A percentile compares a stretch with the other conserved stretches of the same genome.
phyloP scores from a whole-genome alignment of 2,113 vertebrate species.

The Xiphias gladius region DNA sequence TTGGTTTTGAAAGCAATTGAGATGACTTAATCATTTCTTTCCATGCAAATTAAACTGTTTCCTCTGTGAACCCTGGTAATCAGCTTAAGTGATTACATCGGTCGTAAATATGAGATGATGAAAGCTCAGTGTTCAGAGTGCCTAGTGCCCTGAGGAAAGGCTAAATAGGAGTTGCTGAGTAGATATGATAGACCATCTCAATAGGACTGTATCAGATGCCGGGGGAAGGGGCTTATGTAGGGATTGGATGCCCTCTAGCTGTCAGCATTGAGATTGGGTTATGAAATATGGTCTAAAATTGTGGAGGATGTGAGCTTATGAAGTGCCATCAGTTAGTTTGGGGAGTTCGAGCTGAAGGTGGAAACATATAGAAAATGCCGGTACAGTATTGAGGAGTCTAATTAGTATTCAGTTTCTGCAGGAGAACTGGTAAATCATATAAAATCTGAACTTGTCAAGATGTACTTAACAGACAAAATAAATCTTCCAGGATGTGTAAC shows the following conservation, averaged over 20 bases:
- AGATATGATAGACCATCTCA: conserved; percentile 66
- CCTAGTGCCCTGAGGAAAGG: conserved; percentile 56
- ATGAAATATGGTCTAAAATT: conserved; percentile 57
- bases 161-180: conserved; percentile 61
- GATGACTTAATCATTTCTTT: conserved; percentile 72
- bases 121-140: conserved; percentile 65
- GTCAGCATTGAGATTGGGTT: conserved; percentile 71
- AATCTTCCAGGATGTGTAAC: neutral
- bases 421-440: conserved; percentile 17
- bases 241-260: conserved; percentile 88
- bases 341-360: conserved; percentile 22
- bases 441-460: conserved; percentile 17
- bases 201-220: conserved; percentile 49
- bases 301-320: conserved; percentile 22
- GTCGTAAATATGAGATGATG: conserved; percentile 78
- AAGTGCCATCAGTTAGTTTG: conserved; percentile 20
- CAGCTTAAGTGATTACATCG: conserved; percentile 80
- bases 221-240: conserved; percentile 66
- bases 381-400: neutral
- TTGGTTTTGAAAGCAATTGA: conserved; percentile 77
- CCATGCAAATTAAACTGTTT: conserved; percentile 80
- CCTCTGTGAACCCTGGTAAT: conserved; percentile 79
- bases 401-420: conserved; percentile 11
- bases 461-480: neutral
- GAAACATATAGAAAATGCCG: conserved; percentile 11